Conservation (phyloP, 1,140 invertebrate genomes). For the Diachasmimorpha longicaudata region DNA sequence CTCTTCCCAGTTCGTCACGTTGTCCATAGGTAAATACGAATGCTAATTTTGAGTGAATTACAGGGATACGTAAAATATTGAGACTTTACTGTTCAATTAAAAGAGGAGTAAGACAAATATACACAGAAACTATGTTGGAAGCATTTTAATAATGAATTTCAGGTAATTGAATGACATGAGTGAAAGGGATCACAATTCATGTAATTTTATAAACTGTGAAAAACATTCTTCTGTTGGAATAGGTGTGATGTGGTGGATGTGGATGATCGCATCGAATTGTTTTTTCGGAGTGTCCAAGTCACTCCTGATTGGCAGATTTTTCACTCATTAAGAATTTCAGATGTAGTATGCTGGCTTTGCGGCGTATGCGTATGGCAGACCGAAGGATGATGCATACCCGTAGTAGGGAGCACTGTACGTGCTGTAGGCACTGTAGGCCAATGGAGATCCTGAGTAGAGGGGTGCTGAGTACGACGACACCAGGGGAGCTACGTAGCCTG, state of each 20-base stretch:
- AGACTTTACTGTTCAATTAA: not conserved
- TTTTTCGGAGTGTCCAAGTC: not conserved
- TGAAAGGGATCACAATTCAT: not conserved
- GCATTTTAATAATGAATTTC: not conserved
- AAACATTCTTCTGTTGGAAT: not conserved
- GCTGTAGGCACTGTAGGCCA: constrained; percentile 34
- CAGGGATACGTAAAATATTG: no score
- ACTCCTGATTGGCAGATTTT: not conserved
- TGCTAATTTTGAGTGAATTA: no score
- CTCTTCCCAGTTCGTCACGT: no score
- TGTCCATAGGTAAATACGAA: no score
- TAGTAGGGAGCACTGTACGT: constrained; percentile 19
- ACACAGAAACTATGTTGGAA: not conserved
- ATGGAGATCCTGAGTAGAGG: constrained; percentile 17
- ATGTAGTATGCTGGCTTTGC: not conserved
- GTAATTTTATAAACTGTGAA: not conserved
- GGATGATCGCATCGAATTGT: not conserved
- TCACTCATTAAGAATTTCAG: not conserved
- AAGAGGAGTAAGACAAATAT: not conserved
- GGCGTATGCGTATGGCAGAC: constrained; percentile 20
- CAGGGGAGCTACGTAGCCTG: constrained; percentile 25
- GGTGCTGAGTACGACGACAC: constrained; percentile 31
- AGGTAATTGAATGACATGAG: not conserved
- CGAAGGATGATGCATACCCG: constrained; percentile 9
- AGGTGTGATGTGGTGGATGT: not conserved